phyloP scores from a whole-genome alignment of 1,140 invertebrate species.

The Antheraea mylitta region DNA sequence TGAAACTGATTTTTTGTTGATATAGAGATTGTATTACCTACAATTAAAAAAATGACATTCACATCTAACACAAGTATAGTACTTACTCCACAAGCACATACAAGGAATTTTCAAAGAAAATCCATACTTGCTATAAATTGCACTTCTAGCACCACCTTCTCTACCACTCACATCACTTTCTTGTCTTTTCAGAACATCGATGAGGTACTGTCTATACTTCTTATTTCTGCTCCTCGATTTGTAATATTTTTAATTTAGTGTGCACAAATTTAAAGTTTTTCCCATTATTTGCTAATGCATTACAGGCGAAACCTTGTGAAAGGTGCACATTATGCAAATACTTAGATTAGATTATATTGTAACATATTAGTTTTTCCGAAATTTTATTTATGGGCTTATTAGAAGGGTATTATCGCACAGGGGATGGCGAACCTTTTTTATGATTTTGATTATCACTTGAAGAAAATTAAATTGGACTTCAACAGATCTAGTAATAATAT shows the following conservation, averaged over 20 bases:
- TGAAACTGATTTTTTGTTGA: no score
- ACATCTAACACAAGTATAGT: not conserved
- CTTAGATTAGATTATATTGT: constrained; percentile 18
- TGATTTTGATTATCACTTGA: no score
- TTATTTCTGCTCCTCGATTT: constrained; percentile 54
- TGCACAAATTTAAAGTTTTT: constrained; percentile 43
- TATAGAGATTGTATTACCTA: no score
- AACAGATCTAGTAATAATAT: no score
- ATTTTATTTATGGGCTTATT: constrained; percentile 6
- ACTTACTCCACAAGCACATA: not conserved
- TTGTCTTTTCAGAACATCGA: constrained; percentile 77
- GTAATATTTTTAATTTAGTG: constrained; percentile 51
- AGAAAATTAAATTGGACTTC: no score
- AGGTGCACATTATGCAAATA: constrained; percentile 17
- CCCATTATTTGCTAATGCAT: constrained; percentile 14
- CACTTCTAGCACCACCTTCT: constrained; percentile 48
- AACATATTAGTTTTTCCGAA: constrained; percentile 17
- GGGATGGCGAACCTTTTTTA: not conserved
- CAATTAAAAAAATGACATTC: no score
- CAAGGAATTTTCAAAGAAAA: not conserved
- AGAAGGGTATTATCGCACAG: not conserved
- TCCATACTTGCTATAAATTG: constrained; percentile 7
- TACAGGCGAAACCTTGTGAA: constrained; percentile 10
- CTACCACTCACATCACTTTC: constrained; percentile 65
- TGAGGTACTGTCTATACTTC: constrained; percentile 73